Base-by-base conservation (phyloP, 2,113 vertebrate genomes). In the Otus sunia region DNA sequence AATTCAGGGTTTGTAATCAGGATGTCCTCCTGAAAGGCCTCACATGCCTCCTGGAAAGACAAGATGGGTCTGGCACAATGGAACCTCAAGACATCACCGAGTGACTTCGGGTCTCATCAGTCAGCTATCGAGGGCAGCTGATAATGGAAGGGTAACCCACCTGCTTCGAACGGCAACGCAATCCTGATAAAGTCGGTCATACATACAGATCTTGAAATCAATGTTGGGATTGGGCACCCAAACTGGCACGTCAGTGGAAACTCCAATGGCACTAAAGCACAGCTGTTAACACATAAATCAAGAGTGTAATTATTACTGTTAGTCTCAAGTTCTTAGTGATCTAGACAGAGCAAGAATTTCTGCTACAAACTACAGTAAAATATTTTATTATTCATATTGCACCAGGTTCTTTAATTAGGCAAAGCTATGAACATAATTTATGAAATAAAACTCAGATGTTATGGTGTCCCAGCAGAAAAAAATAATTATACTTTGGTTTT, bases 141-240 rank as follows among this genome's bases (percentile, higher is more conserved):
- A 12, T 25, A 59, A 25, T 0, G 7, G 8, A 19, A 49, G 39
- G 7, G 25, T 20, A 17, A 77, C 98, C 93, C 88, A 99, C 99
- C 99, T 99, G 73, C 98, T 99, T n/a, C 95, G 95, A 68, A 99
- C 37, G 14, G 95, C 34, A 4, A 99, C 50, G 8, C 91, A 97
- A 34, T 99, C 98, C 96, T 99, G 99, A 90, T 99, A 99, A 20
- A 99, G 98, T 8, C 78, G 96, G 86, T 99, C 98, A 9, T 98
- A 99, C 97, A 98, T 98, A 97, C 99, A 99, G 93, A 99, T 99
- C 97, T 98, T 99, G 13, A 99, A 96, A 86, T 99, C 99, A 25
- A 99, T 59, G 10, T 29, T 98, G 59, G 99, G 97, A 52, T 94
- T 95, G 34, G 97, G 92, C 87, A 99, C 97, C 98, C 98, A 99